These are phyloP conservation scores for Poecilia picta DNA, from an alignment of 2,797 vertebrate species.

Conservation along the genomic window DNA sequence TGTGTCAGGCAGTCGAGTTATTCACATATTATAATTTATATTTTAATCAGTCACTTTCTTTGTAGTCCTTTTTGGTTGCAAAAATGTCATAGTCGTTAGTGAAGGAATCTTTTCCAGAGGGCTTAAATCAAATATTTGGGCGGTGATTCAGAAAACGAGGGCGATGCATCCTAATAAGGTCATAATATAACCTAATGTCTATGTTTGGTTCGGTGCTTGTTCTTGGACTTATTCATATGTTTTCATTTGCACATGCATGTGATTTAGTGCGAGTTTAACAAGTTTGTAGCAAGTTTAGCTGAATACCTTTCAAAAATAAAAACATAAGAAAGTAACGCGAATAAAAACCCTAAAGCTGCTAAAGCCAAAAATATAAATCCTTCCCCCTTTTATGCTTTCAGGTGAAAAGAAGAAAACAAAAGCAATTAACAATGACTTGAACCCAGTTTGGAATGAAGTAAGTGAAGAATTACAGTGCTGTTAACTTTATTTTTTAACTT, in stretches of 20 bases:
- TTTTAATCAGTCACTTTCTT: not conserved
- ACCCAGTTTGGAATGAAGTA: constrained; percentile 97
- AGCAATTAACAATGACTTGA: constrained; percentile 89
- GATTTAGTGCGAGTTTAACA: not conserved
- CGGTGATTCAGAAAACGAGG: constrained; percentile 31
- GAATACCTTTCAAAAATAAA: not conserved
- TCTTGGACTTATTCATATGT: not conserved
- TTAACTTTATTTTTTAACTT: constrained; percentile 1
- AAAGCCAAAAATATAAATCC: not conserved
- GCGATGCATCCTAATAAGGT: constrained; percentile 65
- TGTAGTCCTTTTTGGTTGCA: not conserved
- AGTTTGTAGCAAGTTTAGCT: not conserved
- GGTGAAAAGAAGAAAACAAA: constrained; percentile 98
- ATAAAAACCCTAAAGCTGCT: not conserved
- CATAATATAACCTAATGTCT: constrained; percentile 18
- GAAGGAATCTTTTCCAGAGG: not conserved
- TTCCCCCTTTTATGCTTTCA: constrained; percentile 65
- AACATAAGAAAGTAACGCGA: not conserved
- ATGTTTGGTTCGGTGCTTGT: not conserved
- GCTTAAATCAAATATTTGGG: constrained; percentile 7
- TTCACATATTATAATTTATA: not conserved
- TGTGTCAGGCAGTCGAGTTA: not conserved
- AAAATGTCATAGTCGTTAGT: not conserved
- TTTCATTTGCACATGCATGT: not conserved
- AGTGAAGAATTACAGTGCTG: constrained; percentile 34